A percentile compares a stretch with the other conserved stretches of the same genome.
Conservation (phyloP, 35 echinoderm and acorn worm genomes). For the Acanthaster planci region DNA sequence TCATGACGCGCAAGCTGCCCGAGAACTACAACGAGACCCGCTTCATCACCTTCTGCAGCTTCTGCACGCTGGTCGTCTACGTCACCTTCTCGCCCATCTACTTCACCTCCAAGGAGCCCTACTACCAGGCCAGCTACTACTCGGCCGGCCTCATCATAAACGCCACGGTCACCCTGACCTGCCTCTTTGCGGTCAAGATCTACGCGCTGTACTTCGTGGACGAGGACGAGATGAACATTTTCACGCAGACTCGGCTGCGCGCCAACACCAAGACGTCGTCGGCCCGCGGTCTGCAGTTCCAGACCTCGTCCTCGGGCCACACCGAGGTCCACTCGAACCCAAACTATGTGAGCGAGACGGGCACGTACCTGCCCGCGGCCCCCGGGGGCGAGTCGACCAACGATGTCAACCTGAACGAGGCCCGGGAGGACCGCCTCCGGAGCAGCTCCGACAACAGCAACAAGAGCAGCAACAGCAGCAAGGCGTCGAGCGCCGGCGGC, state of each 20-base stretch:
- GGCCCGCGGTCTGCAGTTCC: neutral
- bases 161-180: conserved; percentile 83
- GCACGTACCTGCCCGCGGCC: neutral
- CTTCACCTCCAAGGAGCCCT: conserved; percentile 71
- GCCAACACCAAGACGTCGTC: conserved; percentile 62
- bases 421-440: neutral
- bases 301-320: neutral
- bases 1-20: conserved; percentile 87
- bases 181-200: conserved; percentile 85
- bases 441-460: neutral
- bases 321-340: conserved; percentile 4
- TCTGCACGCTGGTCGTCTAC: conserved; percentile 82
- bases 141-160: conserved; percentile 85
- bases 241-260: conserved; percentile 76
- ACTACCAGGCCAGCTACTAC: conserved; percentile 74
- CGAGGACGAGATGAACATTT: conserved; percentile 85
- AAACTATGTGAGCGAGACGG: neutral
- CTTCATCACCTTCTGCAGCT: conserved; percentile 91
- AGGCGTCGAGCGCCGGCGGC: neutral
- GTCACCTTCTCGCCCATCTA: conserved; percentile 79
- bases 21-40: conserved; percentile 97
- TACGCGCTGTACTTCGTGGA: conserved; percentile 97
- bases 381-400: neutral
- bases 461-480: neutral
- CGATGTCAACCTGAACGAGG: neutral